Evolutionary conservation across 2,797 vertebrate species (phyloP).

Genomic region (Bryconaethiops microstoma): DNA sequence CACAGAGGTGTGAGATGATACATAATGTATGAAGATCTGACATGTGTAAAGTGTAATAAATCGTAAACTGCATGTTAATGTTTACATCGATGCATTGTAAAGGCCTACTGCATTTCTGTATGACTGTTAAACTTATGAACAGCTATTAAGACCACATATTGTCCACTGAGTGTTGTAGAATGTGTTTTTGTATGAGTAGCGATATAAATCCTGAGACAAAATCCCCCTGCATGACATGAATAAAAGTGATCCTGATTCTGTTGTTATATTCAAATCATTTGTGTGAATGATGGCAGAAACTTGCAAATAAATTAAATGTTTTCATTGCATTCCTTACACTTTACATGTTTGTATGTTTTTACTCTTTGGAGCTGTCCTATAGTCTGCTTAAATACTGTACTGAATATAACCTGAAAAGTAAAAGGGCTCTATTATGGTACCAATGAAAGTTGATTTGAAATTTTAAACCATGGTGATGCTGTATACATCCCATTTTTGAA

Average conservation of each 20-base stretch:
- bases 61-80: neutral
- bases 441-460: no score
- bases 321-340: neutral
- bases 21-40: neutral
- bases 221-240: neutral
- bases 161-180: neutral
- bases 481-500: no score
- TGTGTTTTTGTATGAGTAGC: neutral
- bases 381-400: no score
- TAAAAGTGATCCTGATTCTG: neutral
- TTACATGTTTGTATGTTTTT: no score
- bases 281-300: neutral
- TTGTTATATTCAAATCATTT: neutral
- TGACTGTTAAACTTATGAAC: neutral
- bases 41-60: neutral
- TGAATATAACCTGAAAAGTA: no score
- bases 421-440: no score
- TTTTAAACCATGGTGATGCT: no score
- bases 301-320: neutral
- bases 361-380: no score
- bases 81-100: neutral
- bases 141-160: neutral
- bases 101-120: neutral
- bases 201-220: neutral
- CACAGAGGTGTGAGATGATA: neutral